phyloP scores from a whole-genome alignment of 2,113 vertebrate genomes.

The Ammodytes marinus region DNA sequence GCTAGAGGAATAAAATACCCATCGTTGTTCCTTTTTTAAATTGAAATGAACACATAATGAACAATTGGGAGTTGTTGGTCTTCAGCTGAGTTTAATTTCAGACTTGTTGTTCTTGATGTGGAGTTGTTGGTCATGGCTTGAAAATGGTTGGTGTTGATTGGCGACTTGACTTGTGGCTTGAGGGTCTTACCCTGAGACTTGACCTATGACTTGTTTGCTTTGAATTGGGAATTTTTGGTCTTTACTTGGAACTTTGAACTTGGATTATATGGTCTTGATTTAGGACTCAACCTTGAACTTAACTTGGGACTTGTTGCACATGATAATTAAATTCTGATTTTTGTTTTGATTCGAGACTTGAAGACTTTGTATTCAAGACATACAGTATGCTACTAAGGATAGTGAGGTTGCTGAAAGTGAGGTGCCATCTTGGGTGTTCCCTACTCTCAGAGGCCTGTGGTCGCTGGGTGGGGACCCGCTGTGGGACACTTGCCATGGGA shows the following conservation, averaged over 20 bases:
- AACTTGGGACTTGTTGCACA: neutral
- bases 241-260: neutral
- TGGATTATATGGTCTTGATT: neutral
- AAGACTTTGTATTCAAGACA: neutral
- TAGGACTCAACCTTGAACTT: neutral
- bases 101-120: neutral
- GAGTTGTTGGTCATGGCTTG: neutral
- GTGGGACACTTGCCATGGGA: conserved; percentile 50
- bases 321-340: neutral
- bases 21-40: neutral
- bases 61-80: neutral
- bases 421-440: conserved; percentile 61
- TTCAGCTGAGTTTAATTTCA: neutral
- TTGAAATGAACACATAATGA: too few relatives aligned
- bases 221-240: neutral
- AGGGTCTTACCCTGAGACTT: neutral
- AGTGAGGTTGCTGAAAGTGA: neutral
- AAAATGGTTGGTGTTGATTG: neutral
- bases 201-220: neutral
- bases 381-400: neutral
- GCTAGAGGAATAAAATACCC: neutral
- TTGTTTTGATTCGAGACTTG: neutral
- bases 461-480: conserved; percentile 49
- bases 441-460: conserved; percentile 41
- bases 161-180: neutral